phyloP scores from a whole-genome alignment of 2,113 vertebrate genomes.

The Callionymus lyra region DNA sequence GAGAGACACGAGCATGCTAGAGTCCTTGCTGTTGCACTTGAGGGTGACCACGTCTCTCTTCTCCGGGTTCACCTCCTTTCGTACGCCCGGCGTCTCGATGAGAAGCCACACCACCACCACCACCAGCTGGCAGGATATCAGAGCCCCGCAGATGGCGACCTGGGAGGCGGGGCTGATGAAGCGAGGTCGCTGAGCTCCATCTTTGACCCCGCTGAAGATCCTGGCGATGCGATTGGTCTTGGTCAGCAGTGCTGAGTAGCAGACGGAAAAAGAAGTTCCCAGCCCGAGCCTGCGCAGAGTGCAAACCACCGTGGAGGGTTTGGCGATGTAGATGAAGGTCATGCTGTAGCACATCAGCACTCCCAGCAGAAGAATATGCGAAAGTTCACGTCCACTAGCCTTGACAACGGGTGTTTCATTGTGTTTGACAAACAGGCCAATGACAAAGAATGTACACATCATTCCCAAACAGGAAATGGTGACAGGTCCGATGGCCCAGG shows the following conservation, averaged over 20 bases:
- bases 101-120: constrained; percentile 87
- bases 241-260: constrained; percentile 92
- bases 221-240: constrained; percentile 97
- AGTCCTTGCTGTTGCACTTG: constrained; percentile 91
- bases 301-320: constrained; percentile 84
- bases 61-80: constrained; percentile 87
- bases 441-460: constrained; percentile 83
- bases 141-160: constrained; percentile 87
- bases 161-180: constrained; percentile 96
- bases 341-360: constrained; percentile 95
- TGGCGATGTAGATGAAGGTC: constrained; percentile 94
- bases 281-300: constrained; percentile 84
- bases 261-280: constrained; percentile 90
- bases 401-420: constrained; percentile 92
- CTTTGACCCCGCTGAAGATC: constrained; percentile 89
- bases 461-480: constrained; percentile 90
- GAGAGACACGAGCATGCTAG: constrained; percentile 92
- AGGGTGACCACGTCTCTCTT: constrained; percentile 88
- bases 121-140: constrained; percentile 92
- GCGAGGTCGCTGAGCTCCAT: constrained; percentile 84
- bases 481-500: constrained; percentile 91
- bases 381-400: constrained; percentile 93
- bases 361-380: constrained; percentile 89
- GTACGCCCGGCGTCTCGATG: constrained; percentile 83
- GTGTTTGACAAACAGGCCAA: constrained; percentile 83